These are phyloP conservation scores for Pelmatolapia mariae DNA, from an alignment of 2,113 vertebrate species.

Conservation along the genomic window DNA sequence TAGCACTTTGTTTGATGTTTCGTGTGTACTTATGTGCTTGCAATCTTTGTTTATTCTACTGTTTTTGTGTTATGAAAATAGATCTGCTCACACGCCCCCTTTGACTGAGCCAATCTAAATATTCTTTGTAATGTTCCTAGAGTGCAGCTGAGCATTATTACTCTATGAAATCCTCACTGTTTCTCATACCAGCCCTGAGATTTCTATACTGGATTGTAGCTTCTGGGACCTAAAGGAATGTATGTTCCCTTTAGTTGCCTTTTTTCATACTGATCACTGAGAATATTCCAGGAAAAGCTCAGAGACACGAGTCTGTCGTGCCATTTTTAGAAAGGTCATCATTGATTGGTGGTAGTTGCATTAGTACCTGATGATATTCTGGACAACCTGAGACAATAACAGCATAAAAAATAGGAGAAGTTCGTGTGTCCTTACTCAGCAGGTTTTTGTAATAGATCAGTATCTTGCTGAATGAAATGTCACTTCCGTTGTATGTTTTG, in stretches of 20 bases:
- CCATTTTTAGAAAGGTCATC: neutral
- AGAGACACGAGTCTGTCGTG: neutral
- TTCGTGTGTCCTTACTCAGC: neutral
- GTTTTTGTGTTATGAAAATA: neutral
- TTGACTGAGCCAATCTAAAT: neutral
- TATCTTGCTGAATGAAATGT: neutral
- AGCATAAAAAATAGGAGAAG: neutral
- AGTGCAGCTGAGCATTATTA: neutral
- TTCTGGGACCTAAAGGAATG: neutral
- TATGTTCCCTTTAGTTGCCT: neutral
- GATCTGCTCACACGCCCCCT: neutral
- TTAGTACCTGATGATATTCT: neutral
- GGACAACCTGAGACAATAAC: neutral
- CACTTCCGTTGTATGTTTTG: slow-evolving; percentile 3
- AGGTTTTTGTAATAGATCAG: neutral
- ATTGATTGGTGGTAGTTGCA: neutral
- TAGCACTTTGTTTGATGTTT: neutral
- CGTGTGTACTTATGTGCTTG: fast-evolving
- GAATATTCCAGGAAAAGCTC: neutral
- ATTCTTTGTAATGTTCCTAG: slow-evolving; percentile 10
- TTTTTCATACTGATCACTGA: slow-evolving; percentile 2
- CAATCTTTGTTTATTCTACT: neutral
- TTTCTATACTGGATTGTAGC: neutral
- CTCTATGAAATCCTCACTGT: neutral
- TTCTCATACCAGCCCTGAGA: neutral